Conservation (phyloP, 2,113 vertebrate species). For the Motacilla alba region DNA sequence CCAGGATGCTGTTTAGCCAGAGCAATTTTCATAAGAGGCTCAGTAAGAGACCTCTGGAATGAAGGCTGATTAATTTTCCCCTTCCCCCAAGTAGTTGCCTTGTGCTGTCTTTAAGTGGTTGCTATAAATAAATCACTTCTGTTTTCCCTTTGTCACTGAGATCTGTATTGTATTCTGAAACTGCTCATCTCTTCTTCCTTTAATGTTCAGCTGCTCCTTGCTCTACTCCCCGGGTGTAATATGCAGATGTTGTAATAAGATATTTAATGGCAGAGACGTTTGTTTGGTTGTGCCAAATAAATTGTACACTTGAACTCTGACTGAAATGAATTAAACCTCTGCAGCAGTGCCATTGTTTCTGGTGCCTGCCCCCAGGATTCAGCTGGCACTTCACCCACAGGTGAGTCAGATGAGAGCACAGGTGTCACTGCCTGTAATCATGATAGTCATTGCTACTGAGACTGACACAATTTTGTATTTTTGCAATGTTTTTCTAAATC, state of each 20-base stretch:
- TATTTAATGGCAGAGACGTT: constrained; percentile 29
- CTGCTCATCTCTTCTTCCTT: constrained; percentile 49
- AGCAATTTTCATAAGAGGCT: background rate
- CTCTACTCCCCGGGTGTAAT: constrained; percentile 15
- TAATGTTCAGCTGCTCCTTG: constrained; percentile 57
- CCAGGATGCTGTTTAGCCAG: background rate
- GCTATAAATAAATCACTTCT: constrained; percentile 74
- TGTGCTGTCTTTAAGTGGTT: constrained; percentile 70
- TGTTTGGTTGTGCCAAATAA: constrained; percentile 1
- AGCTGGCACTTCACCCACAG: background rate
- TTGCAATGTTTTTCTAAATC: background rate
- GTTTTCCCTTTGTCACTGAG: constrained; percentile 66
- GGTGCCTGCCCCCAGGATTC: background rate
- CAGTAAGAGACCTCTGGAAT: constrained; percentile 37
- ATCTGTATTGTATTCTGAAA: constrained; percentile 51
- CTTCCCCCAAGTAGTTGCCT: constrained; percentile 61
- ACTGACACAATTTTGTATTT: background rate
- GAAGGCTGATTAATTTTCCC: constrained; percentile 44
- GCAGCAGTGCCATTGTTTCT: background rate
- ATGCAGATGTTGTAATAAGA: constrained; percentile 57
- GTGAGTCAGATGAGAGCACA: background rate
- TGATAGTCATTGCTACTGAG: background rate
- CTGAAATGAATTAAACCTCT: constrained; percentile 3
- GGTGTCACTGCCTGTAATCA: background rate
- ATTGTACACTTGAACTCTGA: constrained; percentile 3